Conservation (phyloP, 1,140 invertebrate genomes). For the Sycophaga agraensis region DNA sequence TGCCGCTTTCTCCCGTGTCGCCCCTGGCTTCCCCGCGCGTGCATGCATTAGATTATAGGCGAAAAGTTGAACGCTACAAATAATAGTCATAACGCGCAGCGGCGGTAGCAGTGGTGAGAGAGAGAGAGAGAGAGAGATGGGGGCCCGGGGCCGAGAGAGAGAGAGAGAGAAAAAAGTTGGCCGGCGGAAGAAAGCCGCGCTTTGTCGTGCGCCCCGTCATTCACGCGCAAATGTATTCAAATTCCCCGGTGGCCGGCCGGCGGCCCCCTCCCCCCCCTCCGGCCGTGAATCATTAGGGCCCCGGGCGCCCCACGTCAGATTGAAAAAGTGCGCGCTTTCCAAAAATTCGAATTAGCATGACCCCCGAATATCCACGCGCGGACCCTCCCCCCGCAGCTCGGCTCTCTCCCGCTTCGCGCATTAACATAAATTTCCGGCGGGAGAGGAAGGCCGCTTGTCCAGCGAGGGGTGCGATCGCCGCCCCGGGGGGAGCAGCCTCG, state of each 20-base stretch:
- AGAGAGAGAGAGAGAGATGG: constrained; percentile 14
- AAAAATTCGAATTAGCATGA: constrained; percentile 58
- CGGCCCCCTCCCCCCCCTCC: constrained; percentile 2
- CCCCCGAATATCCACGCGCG: background rate
- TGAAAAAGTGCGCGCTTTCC: constrained; percentile 33
- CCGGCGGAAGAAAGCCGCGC: constrained; percentile 15
- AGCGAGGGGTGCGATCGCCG: no score
- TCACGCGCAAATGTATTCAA: constrained; percentile 28
- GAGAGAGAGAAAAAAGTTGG: constrained; percentile 17
- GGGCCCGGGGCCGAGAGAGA: background rate
- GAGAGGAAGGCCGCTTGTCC: constrained; percentile 5
- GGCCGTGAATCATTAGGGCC: constrained; percentile 41
- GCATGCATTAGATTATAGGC: constrained; percentile 22
- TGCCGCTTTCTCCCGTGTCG: no score
- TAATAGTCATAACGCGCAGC: constrained; percentile 27
- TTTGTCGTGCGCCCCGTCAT: constrained; percentile 25
- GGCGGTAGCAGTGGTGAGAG: no score
- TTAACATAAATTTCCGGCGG: constrained; percentile 28
- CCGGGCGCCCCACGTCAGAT: background rate
- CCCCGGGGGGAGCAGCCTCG: no score
- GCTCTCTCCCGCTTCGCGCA: constrained; percentile 9
- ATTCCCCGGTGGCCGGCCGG: constrained; percentile 28
- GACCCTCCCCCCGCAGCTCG: background rate
- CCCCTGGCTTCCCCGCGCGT: constrained; percentile 9
- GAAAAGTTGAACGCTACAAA: constrained; percentile 30